Percentiles rank a stretch among this genome's conserved stretches.
Conservation (phyloP, 2,888 invertebrate genomes). For the Timandra comae region DNA sequence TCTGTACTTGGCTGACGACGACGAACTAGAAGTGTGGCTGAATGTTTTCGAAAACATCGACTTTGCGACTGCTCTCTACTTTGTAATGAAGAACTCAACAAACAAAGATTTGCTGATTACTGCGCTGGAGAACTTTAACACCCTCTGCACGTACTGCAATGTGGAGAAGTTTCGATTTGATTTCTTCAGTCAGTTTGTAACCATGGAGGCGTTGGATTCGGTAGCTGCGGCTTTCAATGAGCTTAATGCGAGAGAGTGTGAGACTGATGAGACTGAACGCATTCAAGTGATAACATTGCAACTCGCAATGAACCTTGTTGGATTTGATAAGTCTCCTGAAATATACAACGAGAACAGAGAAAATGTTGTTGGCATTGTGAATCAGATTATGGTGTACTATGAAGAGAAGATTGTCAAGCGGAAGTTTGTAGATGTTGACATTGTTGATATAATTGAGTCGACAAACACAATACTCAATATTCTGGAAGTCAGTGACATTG, state of each 20-base stretch:
- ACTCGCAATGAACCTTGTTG: slow-evolving; percentile 48
- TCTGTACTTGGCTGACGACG: slow-evolving; percentile 52
- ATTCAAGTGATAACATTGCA: slow-evolving; percentile 52
- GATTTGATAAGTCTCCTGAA: slow-evolving; percentile 51
- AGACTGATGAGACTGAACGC: slow-evolving; percentile 49
- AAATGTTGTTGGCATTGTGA: slow-evolving; percentile 41
- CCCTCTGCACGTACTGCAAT: slow-evolving; percentile 66
- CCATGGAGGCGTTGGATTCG: slow-evolving; percentile 44
- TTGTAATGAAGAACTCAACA: slow-evolving; percentile 85
- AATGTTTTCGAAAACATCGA: slow-evolving; percentile 60
- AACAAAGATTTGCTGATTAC: slow-evolving; percentile 77
- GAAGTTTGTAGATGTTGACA: slow-evolving; percentile 55
- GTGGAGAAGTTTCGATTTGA: slow-evolving; percentile 38
- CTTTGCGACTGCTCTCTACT: slow-evolving; percentile 78
- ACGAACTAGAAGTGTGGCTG: slow-evolving; percentile 66
- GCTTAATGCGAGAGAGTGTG: slow-evolving; percentile 28
- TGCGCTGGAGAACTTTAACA: slow-evolving; percentile 78
- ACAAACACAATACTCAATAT: slow-evolving; percentile 42
- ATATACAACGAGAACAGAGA: slow-evolving; percentile 40
- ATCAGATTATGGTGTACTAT: slow-evolving; percentile 48
- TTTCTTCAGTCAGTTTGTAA: slow-evolving; percentile 54
- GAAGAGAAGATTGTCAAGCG: slow-evolving; percentile 49
- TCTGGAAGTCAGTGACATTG: slow-evolving; percentile 35
- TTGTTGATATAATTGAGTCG: slow-evolving; percentile 55
- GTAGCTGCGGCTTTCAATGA: slow-evolving; percentile 49